phyloP scores from a whole-genome alignment of 2,888 invertebrate genomes.

The Lasioglossum calceatum region DNA sequence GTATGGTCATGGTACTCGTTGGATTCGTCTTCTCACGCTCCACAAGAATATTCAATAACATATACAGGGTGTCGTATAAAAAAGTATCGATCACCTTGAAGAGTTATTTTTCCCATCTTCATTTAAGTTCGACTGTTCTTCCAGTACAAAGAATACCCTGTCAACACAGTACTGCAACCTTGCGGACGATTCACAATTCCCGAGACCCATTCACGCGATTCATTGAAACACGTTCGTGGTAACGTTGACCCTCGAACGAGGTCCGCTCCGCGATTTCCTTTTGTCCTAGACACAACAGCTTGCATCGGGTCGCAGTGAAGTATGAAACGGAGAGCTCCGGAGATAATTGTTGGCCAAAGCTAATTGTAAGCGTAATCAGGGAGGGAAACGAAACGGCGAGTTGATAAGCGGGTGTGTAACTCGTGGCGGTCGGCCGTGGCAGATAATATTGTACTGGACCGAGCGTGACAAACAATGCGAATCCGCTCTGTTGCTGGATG shows the following conservation, averaged over 20 bases:
- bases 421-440: constrained; percentile 49
- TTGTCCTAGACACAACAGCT: neutral
- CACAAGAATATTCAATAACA: too few species aligned
- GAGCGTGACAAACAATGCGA: constrained; percentile 62
- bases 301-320: constrained; percentile 21
- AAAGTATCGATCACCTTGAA: neutral
- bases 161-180: neutral
- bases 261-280: neutral
- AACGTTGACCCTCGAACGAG: neutral
- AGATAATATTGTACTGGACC: constrained; percentile 60
- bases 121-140: neutral
- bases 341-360: constrained; percentile 46
- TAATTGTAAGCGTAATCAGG: constrained; percentile 53
- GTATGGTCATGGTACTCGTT: too few species aligned
- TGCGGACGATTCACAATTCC: neutral
- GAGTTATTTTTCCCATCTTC: neutral
- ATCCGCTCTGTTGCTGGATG: constrained; percentile 37
- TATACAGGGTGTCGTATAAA: neutral
- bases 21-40: too few species aligned
- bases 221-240: neutral
- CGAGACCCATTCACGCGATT: neutral
- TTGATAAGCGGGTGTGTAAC: constrained; percentile 58
- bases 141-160: neutral
- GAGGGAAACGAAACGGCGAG: constrained; percentile 59
- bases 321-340: constrained; percentile 11